Percentiles rank a stretch among this genome's conserved stretches.
phyloP scores from a whole-genome alignment of 2,113 vertebrate species.

The Sphaerodactylus townsendi region DNA sequence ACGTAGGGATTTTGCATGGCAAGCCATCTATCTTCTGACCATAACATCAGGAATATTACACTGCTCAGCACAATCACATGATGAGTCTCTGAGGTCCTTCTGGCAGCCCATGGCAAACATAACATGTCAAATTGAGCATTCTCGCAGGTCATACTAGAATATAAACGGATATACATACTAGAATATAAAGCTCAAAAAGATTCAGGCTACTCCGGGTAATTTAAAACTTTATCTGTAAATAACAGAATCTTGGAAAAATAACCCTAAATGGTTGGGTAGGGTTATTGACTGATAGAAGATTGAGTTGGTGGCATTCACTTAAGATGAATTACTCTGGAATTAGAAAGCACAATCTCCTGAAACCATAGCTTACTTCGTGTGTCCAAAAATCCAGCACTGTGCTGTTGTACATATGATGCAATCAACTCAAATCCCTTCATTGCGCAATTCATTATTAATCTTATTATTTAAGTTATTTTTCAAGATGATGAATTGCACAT shows the following conservation, averaged over 20 bases:
- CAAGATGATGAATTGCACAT: too few relatives aligned
- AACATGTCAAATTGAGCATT: not conserved
- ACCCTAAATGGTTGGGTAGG: not conserved
- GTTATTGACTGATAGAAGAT: not conserved
- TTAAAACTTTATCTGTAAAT: not conserved
- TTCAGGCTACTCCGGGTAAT: too few relatives aligned
- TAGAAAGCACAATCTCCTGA: not conserved
- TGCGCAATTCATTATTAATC: too few relatives aligned
- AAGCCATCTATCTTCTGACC: not conserved
- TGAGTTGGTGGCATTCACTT: not conserved
- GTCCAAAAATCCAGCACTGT: too few relatives aligned
- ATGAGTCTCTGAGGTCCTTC: not conserved
- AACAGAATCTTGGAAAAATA: not conserved
- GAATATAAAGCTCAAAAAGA: too few relatives aligned
- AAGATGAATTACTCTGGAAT: not conserved
- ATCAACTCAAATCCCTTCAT: too few relatives aligned
- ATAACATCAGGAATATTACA: not conserved
- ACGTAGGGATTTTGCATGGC: not conserved
- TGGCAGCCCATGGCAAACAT: not conserved
- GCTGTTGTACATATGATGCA: too few relatives aligned
- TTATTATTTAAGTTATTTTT: too few relatives aligned
- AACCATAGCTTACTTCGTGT: not conserved
- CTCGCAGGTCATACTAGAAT: not conserved
- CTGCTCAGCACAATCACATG: not conserved
- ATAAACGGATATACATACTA: too few relatives aligned